Percentiles rank a stretch among this genome's conserved stretches.
Evolutionary conservation across 2,888 invertebrate species (phyloP).

Genomic region (Drosophila merina): DNA sequence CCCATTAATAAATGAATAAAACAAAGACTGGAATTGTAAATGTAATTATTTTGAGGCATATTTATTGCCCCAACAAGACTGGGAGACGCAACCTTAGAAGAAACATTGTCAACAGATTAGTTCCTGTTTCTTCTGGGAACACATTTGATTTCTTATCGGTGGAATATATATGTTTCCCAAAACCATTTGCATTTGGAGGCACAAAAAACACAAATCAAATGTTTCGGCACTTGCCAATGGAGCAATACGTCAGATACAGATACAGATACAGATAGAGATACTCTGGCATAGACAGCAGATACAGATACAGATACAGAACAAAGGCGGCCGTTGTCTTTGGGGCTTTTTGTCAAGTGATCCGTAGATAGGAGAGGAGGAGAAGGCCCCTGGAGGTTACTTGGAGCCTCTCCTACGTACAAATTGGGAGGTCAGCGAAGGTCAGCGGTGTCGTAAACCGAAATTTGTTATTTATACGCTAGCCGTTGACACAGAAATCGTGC

Average conservation of each 20-base stretch:
- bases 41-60: neutral
- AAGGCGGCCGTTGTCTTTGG: conserved; percentile 33
- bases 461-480: conserved; percentile 64
- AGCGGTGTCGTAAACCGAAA: conserved; percentile 68
- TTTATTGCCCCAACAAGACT: neutral
- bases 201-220: conserved; percentile 54
- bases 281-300: conserved; percentile 1
- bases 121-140: neutral
- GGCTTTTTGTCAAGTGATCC: conserved; percentile 52
- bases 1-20: conserved; percentile 31
- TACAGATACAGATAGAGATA: conserved; percentile 3
- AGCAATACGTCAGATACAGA: conserved; percentile 1
- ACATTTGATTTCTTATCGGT: conserved; percentile 4
- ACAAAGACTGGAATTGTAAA: neutral
- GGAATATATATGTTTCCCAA: neutral
- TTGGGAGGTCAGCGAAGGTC: conserved; percentile 67
- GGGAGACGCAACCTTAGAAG: neutral
- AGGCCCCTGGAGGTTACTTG: conserved; percentile 5
- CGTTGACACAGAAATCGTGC: conserved; percentile 63
- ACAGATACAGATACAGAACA: conserved; percentile 11
- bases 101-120: neutral
- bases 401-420: conserved; percentile 12
- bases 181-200: conserved; percentile 29
- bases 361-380: conserved; percentile 21
- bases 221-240: conserved; percentile 15